A percentile compares a stretch with the other conserved stretches of the same genome.
These are phyloP conservation scores for Trichomycterus rosablanca DNA, from an alignment of 2,113 vertebrate species.

Conservation along the genomic window DNA sequence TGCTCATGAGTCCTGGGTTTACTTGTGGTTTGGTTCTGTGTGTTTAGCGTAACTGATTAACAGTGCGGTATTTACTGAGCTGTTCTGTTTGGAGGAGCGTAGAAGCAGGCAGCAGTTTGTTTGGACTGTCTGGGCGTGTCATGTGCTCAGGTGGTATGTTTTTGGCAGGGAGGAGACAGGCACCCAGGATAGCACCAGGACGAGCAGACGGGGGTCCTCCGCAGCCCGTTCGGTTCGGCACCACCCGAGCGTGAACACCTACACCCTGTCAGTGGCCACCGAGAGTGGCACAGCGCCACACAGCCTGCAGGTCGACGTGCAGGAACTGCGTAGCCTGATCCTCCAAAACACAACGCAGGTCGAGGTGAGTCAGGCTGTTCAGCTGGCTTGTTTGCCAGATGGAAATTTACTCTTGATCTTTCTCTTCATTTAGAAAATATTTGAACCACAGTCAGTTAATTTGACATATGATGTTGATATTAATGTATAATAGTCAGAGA, in stretches of 20 bases:
- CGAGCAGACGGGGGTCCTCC: conserved; percentile 58
- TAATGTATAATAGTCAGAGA: too few relatives aligned
- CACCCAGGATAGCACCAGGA: conserved; percentile 56
- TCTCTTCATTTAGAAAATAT: too few relatives aligned
- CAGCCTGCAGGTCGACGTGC: conserved; percentile 66
- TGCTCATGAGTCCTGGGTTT: neutral
- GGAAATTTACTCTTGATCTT: too few relatives aligned
- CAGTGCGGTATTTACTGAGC: too few relatives aligned
- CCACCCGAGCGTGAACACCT: conserved; percentile 73
- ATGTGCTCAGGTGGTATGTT: conserved; percentile 55
- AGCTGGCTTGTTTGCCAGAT: too few relatives aligned
- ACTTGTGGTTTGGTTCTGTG: neutral
- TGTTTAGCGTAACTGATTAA: too few relatives aligned
- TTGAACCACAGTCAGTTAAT: too few relatives aligned
- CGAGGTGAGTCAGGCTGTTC: conserved; percentile 58
- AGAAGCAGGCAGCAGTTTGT: too few relatives aligned
- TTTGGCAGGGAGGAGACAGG: conserved; percentile 64
- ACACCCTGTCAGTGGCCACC: conserved; percentile 73
- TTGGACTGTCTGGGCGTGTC: conserved; percentile 15
- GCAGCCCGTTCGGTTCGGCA: conserved; percentile 73
- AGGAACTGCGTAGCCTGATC: conserved; percentile 62
- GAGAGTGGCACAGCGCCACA: conserved; percentile 48
- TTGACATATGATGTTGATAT: too few relatives aligned
- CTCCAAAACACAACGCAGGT: conserved; percentile 47
- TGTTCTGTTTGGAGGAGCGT: too few relatives aligned